Conservation (phyloP, 1,140 invertebrate species). For the Brachionus rotundiformis region DNA sequence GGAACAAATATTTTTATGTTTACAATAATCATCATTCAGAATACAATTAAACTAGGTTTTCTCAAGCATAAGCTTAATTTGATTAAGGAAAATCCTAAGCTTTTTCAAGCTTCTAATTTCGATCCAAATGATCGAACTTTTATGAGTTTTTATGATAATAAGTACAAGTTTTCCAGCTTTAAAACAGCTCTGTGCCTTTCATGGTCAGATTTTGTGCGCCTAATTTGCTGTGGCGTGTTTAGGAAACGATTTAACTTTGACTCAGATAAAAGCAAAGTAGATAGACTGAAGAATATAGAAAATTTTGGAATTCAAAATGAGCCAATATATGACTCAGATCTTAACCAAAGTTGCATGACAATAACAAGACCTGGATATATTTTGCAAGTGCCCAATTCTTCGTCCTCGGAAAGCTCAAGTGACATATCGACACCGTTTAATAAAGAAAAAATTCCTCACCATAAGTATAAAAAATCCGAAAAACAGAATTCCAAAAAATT, state of each 20-base stretch:
- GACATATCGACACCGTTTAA: conserved; percentile 31
- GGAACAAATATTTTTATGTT: conserved; percentile 50
- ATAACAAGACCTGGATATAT: conserved; percentile 50
- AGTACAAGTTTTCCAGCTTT: neutral
- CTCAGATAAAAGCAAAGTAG: neutral
- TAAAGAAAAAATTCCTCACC: conserved; percentile 30
- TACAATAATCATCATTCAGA: conserved; percentile 49
- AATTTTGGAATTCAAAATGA: conserved; percentile 30
- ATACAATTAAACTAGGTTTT: conserved; percentile 41
- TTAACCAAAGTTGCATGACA: conserved; percentile 42
- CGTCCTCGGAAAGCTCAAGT: conserved; percentile 8
- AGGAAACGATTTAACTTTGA: neutral
- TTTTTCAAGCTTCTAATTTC: conserved; percentile 14
- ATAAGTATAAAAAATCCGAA: conserved; percentile 26
- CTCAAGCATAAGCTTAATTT: neutral
- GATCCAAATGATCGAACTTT: neutral
- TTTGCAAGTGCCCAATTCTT: conserved; percentile 27
- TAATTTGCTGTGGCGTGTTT: conserved; percentile 29
- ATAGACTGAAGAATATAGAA: neutral
- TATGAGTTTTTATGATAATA: conserved; percentile 25
- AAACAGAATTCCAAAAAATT: conserved; percentile 13
- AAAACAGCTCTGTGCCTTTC: neutral
- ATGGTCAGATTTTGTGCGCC: conserved; percentile 1
- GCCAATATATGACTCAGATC: conserved; percentile 29
- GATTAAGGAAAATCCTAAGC: neutral